A percentile compares a stretch with the other conserved stretches of the same genome.
These are phyloP conservation scores for Lepidurus couesii DNA, from an alignment of 1,140 invertebrate genomes.

Conservation along the genomic window DNA sequence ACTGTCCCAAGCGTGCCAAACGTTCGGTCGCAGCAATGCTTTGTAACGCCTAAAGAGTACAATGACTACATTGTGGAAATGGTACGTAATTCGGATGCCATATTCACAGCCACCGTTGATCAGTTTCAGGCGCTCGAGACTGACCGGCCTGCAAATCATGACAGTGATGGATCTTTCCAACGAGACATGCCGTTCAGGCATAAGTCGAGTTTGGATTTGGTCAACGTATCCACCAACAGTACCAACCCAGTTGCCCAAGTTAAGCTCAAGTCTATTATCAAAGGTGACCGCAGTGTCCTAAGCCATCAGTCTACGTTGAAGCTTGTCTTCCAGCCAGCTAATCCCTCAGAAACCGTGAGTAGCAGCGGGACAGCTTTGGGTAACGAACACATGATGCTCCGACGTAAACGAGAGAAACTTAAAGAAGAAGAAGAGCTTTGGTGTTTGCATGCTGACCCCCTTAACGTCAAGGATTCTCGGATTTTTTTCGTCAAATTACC, in stretches of 20 bases:
- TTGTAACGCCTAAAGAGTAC: slow-evolving; percentile 2
- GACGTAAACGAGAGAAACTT: neutral
- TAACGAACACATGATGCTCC: neutral
- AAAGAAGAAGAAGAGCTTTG: neutral
- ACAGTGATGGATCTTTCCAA: slow-evolving; percentile 5
- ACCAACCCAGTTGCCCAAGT: slow-evolving; percentile 1
- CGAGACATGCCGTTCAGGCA: slow-evolving; percentile 8
- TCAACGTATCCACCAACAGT: neutral
- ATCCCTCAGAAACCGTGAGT: neutral
- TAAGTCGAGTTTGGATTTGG: neutral
- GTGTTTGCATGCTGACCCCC: slow-evolving; percentile 2
- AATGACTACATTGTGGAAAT: slow-evolving; percentile 4
- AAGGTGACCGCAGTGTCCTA: slow-evolving; percentile 17
- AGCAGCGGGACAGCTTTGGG: neutral
- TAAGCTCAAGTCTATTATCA: slow-evolving; percentile 4
- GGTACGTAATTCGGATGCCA: neutral
- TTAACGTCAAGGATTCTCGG: neutral
- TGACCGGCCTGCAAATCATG: neutral
- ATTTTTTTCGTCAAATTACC: slow-evolving; percentile 7
- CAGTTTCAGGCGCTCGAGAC: neutral
- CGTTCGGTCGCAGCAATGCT: neutral
- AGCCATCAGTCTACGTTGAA: slow-evolving; percentile 6
- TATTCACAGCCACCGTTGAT: neutral
- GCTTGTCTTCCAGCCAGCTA: neutral
- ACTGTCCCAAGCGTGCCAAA: neutral